Conservation (phyloP, 1,140 invertebrate species). For the Scaptomyza graminum region DNA sequence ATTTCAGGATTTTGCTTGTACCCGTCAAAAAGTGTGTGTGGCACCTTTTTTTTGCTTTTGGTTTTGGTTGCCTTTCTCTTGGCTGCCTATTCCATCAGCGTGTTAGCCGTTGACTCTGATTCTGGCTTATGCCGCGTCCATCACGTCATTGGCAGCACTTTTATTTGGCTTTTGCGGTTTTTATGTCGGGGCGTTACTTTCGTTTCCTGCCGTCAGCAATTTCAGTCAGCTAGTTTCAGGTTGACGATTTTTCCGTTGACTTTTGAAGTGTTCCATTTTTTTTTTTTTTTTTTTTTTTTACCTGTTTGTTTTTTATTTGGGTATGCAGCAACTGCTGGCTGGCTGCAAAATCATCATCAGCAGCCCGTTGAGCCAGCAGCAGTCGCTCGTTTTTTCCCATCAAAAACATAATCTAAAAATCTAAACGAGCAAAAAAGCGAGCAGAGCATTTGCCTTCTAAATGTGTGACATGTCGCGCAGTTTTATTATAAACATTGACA, state of each 20-base stretch:
- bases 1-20: constrained; percentile 58
- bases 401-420: constrained; percentile 72
- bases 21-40: constrained; percentile 12
- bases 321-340: constrained; percentile 39
- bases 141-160: constrained; percentile 62
- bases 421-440: constrained; percentile 62
- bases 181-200: constrained; percentile 46
- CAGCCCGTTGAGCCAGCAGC: constrained; percentile 23
- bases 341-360: constrained; percentile 59
- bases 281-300: constrained; percentile 2
- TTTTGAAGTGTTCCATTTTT: constrained; percentile 14
- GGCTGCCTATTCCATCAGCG: constrained; percentile 42
- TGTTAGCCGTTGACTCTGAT: constrained; percentile 14
- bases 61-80: not conserved
- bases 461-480: constrained; percentile 73
- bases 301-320: constrained; percentile 6
- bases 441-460: constrained; percentile 42
- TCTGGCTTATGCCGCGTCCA: constrained; percentile 34
- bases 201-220: constrained; percentile 58
- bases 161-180: constrained; percentile 73
- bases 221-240: constrained; percentile 50
- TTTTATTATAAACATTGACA: constrained; percentile 70
- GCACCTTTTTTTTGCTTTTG: constrained; percentile 7
- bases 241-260: constrained; percentile 40
- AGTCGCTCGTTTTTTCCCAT: constrained; percentile 43